Base-by-base conservation (phyloP, 2,113 vertebrate species). In the Garra rufa region DNA sequence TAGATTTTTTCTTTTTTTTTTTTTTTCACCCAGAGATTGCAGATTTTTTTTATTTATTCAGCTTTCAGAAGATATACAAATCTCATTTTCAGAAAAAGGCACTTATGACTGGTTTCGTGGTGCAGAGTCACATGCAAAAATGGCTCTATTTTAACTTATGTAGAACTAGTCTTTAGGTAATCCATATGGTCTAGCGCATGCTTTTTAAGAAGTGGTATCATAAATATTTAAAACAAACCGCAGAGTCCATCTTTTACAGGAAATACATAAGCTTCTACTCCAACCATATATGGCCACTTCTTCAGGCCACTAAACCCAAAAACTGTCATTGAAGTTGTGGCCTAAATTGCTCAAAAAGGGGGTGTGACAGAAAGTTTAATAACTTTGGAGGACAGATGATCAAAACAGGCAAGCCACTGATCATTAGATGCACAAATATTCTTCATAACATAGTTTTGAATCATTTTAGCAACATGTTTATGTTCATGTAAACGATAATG, bases 141-240 rank as follows among this genome's bases (percentile, higher is more conserved):
- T 69, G 8, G 30, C 30, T 15, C 30, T 44, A 24, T 24, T 43
- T 3, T 21, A 24, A 41, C n/a, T n/a, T 44, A 44, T 44, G 69
- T 44, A 7, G n/a, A 71, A 5, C 65, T 38, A 43, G 67, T 44
- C 2, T 21, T 19, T 19, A 67, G 15, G 26, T 28, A 65, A 67
- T 34, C 28, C 38, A 41, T 69, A 38, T 30, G 61, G 9, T 44
- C 41, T 71, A 24, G 21, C 21, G 11, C 7, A 3, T 71, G 21
- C 69, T 44, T 44, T 34, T 43, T 5, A 44, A n/a, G 19, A 71
- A 41, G 14, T 63, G 14, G 7, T 61, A 15, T 41, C 76, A 79
- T 79, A 44, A 79, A 79, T 63, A 46, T 79, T 79, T 79, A 79
- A 78, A 61, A 43, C 3, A 78, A 79, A 13, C 57, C 3, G 21